Conservation (phyloP, 1,140 invertebrate genomes). For the Drosophila ambigua region DNA sequence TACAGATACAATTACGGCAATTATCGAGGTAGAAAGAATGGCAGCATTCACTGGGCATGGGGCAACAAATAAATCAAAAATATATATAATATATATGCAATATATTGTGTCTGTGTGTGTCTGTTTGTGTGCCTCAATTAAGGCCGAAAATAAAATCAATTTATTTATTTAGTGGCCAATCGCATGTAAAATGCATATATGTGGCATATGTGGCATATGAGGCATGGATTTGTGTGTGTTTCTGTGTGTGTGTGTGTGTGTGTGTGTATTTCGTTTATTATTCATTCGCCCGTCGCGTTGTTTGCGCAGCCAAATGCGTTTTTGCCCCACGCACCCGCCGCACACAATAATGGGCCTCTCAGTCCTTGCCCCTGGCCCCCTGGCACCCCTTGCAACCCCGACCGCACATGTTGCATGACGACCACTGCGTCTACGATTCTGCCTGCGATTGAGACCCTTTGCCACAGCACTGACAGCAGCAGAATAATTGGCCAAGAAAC, state of each 20-base stretch:
- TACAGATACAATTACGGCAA: slow-evolving; percentile 68
- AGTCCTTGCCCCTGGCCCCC: slow-evolving; percentile 10
- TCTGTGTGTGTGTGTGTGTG: slow-evolving; percentile 3
- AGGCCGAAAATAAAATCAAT: slow-evolving; percentile 55
- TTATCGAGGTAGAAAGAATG: slow-evolving; percentile 41
- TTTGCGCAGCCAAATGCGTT: slow-evolving; percentile 4
- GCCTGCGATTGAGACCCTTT: no score
- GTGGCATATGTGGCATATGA: slow-evolving; percentile 47
- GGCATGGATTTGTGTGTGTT: slow-evolving; percentile 32
- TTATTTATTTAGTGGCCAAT: slow-evolving; percentile 50
- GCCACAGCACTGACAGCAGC: no score
- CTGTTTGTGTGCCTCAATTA: slow-evolving; percentile 47
- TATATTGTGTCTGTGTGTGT: no score
- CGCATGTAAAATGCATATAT: slow-evolving; percentile 54
- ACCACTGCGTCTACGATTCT: no score
- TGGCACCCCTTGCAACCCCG: no score
- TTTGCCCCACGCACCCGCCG: background rate
- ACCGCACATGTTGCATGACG: no score
- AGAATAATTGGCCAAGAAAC: no score
- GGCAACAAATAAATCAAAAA: slow-evolving; percentile 64
- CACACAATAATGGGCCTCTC: slow-evolving; percentile 22
- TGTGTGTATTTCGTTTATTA: slow-evolving; percentile 35
- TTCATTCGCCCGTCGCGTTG: slow-evolving; percentile 20
- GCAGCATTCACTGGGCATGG: background rate
- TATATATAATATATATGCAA: slow-evolving; percentile 10